These are phyloP conservation scores for Drosophila ohnishii DNA, from an alignment of 1,140 invertebrate genomes.

Conservation along the genomic window DNA sequence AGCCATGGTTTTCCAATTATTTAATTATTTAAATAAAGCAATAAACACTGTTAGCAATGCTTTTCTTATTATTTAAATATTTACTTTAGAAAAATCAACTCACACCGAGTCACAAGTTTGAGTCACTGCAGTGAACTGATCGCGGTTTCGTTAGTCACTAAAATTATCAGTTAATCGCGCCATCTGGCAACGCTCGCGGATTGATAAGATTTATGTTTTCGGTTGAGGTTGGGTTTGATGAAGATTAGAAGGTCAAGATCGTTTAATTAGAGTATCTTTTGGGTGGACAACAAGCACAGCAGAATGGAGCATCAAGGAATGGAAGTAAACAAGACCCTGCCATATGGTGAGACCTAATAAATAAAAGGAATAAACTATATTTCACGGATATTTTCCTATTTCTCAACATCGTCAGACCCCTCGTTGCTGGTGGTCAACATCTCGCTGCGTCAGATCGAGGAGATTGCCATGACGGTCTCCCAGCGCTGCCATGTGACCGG, in stretches of 20 bases:
- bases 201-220: constrained; percentile 56
- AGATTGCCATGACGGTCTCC: constrained; percentile 61
- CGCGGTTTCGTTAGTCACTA: constrained; percentile 3
- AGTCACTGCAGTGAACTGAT: constrained; percentile 6
- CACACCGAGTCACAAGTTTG: not conserved
- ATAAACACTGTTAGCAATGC: not conserved
- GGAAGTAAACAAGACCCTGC: constrained; percentile 66
- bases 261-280: constrained; percentile 11
- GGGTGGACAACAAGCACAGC: constrained; percentile 16
- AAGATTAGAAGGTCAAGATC: constrained; percentile 43
- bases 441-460: constrained; percentile 65
- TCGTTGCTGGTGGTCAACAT: constrained; percentile 52
- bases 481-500: constrained; percentile 63
- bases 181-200: constrained; percentile 49
- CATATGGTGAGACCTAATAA: constrained; percentile 52
- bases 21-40: not conserved
- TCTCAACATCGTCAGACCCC: constrained; percentile 36
- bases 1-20: not conserved
- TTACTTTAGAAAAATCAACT: not conserved
- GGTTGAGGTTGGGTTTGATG: constrained; percentile 27
- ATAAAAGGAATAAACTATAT: not conserved
- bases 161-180: constrained; percentile 26
- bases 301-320: constrained; percentile 15
- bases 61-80: not conserved
- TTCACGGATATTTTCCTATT: not conserved